A percentile compares a stretch with the other conserved stretches of the same genome.
Evolutionary conservation across 2,113 vertebrate species (phyloP).

Genomic region (Ochotona curzoniae): DNA sequence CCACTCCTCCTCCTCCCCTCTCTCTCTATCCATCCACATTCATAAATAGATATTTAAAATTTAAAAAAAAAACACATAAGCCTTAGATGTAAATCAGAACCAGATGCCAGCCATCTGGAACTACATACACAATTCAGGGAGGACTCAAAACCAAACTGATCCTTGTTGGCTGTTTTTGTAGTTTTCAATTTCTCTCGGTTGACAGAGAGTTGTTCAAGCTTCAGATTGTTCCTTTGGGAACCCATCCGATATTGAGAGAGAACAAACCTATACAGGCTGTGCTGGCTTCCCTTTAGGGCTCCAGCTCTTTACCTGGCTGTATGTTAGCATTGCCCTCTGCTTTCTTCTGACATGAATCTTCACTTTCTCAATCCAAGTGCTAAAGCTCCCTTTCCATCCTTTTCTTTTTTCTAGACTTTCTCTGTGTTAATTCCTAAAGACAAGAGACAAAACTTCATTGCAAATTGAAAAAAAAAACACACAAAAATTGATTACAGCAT

Average conservation of each 20-base stretch:
- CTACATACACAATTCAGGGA: not conserved
- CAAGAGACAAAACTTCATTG: not conserved
- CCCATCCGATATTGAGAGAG: fast-evolving
- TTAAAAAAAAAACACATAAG: not conserved
- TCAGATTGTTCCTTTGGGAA: not conserved
- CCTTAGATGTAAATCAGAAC: not conserved
- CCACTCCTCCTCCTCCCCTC: too few relatives aligned
- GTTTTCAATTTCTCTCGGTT: not conserved
- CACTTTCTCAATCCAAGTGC: not conserved
- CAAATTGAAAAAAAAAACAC: not conserved
- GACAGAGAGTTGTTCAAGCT: not conserved
- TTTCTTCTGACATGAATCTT: not conserved
- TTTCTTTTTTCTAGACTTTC: conserved; percentile 7
- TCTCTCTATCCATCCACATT: too few relatives aligned
- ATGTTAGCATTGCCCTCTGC: not conserved
- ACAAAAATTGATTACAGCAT: not conserved
- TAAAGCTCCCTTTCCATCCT: not conserved
- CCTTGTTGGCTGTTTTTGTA: not conserved
- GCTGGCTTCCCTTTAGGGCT: fast-evolving
- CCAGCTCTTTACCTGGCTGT: fast-evolving
- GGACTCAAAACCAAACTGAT: not conserved
- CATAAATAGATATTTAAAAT: too few relatives aligned
- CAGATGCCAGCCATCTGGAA: not conserved
- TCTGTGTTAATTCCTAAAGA: conserved; percentile 1
- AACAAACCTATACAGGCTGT: fast-evolving